Base-by-base conservation (phyloP, 30 jellyfish, hydroid and myxozoan genomes). In the Pelagia noctiluca region DNA sequence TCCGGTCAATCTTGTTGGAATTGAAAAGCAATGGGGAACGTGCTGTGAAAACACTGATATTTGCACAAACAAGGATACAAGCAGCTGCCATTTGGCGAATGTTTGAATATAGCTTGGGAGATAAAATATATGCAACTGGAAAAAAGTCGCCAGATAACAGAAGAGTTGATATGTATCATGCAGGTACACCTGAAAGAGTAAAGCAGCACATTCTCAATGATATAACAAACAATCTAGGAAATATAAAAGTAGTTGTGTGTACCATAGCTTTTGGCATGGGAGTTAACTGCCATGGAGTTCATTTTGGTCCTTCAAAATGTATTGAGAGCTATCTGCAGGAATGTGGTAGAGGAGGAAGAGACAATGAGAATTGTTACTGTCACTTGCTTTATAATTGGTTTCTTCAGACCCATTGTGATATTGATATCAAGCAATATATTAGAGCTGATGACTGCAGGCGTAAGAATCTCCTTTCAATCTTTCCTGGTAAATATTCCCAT, bases 111-210 rank as follows among this genome's bases (percentile, higher is more conserved):
- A 49, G 23, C 64, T 26, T 49, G 19, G 64, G 64, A 2, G 64
- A 26, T 0, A 49, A 49, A 26, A 49, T 49, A 16, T 49, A 49
- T 49, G 2, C 64, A 16, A 16, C 64, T 16, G 64, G 23, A 49
- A 49, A 49, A 26, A 22, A 49, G 23, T 22, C 23, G 23, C 64
- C 64, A 16, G 64, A 49, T 16, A 49, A 49, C 64, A 49, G 64
- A 49, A 22, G 19, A 29, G 75, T 62, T 62, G 75, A 62, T 1
- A 62, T 62, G 75, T 62, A 19, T 29, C 75, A 62, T 62, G 75
- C 75, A 62, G 75, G 75, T 29, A 62, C 75, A 62, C 75, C 75
- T 62, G 38, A 23, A 23, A 62, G 64, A 49, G 64, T 49, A 31
- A 23, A 21, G 26, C 38, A 23, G 38, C 75, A 62, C 3, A 2